Percentiles rank a stretch among this genome's conserved stretches.
Conservation (phyloP, 2,797 vertebrate genomes). For the Yasuhikotakia modesta region DNA sequence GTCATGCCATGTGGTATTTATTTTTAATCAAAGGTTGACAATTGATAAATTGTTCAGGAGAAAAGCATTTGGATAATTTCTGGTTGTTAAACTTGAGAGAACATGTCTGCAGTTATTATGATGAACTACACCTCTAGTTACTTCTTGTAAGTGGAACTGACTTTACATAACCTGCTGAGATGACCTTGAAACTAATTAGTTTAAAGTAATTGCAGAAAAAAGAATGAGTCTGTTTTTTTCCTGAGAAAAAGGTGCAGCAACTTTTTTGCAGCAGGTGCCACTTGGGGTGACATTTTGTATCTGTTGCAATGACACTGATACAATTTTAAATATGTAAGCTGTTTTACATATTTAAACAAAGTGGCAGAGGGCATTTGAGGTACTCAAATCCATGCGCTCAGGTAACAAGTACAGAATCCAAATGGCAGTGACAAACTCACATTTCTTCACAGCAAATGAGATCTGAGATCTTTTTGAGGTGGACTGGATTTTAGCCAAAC, state of each 20-base stretch:
- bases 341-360: not conserved
- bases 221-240: too few species aligned
- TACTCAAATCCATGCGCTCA: not conserved
- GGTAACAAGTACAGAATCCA: not conserved
- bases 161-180: not conserved
- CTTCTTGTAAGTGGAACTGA: not conserved
- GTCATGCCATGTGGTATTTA: too few species aligned
- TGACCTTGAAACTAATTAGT: not conserved
- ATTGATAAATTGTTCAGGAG: too few species aligned
- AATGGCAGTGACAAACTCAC: not conserved
- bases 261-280: not conserved
- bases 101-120: not conserved
- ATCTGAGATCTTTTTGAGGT: not conserved
- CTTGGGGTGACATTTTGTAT: not conserved
- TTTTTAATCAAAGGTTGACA: too few species aligned
- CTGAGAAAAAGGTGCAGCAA: not conserved
- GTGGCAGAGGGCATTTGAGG: not conserved
- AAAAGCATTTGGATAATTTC: too few species aligned
- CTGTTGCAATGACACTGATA: not conserved
- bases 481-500: not conserved
- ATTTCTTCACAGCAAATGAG: not conserved
- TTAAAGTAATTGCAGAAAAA: not conserved
- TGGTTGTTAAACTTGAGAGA: not conserved
- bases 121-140: too few species aligned
- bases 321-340: slow-evolving; percentile 2